Base-by-base conservation (phyloP, 35 echinoderm and acorn worm species). In the Ptychodera flava region DNA sequence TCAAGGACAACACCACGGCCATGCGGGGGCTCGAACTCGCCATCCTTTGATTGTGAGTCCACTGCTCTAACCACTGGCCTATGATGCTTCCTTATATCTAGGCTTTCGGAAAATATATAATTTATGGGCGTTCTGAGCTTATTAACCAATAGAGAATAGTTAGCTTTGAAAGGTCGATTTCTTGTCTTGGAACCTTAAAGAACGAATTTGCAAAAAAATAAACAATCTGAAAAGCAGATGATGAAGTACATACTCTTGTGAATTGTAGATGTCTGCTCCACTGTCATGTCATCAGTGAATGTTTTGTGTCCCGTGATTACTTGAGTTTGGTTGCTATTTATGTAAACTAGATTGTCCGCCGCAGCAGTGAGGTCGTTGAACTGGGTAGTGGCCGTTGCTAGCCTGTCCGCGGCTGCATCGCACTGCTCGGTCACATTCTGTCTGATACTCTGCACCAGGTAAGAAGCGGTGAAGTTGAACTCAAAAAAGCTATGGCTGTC, bases 241-340 rank as follows among this genome's bases (percentile, higher is more conserved):
- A 81, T 81, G 29, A 79, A 33, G 1, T 1, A 64, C 87, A 80
- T 64, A 88, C 87, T 16, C 16, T 38, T 81, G 38, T 79, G 78
- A 0, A 31, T 30, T 15, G 53, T 36, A 36, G 38, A 15, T 52
- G 36, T 36, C 10, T 81, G 33, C 1, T 1, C 78, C 0, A 38
- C 38, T 32, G 37, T 35, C 28, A 84, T 33, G 75, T 84, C 36
- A 37, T 28, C 79, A 28, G 53, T 34, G 36, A 89, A 89, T 28
- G 88, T 89, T 31, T 83, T 89, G 32, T 77, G 82, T 15, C 88
- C 88, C 15, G 36, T 83, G 37, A 89, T 83, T 16, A 77, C 33
- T 37, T 89, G 88, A 30, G 88, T 89, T 30, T 89, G 36, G 78
- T 89, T 89, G 0, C 1, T 28, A 35, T 89, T 84, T 31, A 84